Percentiles rank a stretch among this genome's conserved stretches.
Evolutionary conservation across 2,888 invertebrate genomes (phyloP).

Genomic region (Caenorhabditis doughertyi): DNA sequence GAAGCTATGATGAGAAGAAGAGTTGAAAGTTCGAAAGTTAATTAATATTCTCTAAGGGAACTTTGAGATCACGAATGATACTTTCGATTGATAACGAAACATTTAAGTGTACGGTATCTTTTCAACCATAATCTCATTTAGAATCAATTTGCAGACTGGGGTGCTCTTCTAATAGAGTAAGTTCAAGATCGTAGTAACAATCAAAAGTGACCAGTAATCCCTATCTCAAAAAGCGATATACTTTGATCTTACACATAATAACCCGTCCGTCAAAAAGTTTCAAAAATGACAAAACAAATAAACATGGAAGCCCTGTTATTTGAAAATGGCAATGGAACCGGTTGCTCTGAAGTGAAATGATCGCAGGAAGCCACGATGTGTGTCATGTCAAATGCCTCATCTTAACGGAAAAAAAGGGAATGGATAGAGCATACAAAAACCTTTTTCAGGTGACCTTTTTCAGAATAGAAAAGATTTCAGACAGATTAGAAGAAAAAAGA

Average conservation of each 20-base stretch:
- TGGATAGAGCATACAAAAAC: not conserved
- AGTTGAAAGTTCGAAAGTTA: too few relatives aligned
- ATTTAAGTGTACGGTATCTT: too few relatives aligned
- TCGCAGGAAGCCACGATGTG: constrained; percentile 34
- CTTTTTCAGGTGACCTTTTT: not conserved
- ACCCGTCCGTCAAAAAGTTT: constrained; percentile 17
- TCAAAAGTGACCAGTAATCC: not conserved
- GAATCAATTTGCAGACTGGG: too few relatives aligned
- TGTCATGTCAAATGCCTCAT: constrained; percentile 52
- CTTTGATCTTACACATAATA: not conserved
- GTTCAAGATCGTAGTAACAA: not conserved
- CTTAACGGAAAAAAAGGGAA: constrained; percentile 37
- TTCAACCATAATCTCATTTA: too few relatives aligned
- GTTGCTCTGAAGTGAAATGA: constrained; percentile 43
- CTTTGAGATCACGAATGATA: too few relatives aligned
- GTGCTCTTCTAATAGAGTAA: too few relatives aligned
- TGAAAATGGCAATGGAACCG: constrained; percentile 45
- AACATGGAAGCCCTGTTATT: constrained; percentile 14
- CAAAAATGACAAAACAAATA: constrained; percentile 29
- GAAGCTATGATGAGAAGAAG: not conserved
- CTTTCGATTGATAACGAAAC: too few relatives aligned
- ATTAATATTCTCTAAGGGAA: too few relatives aligned
- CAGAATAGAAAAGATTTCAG: not conserved
- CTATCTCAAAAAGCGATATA: not conserved
- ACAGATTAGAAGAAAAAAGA: constrained; percentile 5